These are phyloP conservation scores for Orientallactaga bullata DNA, from an alignment of 2,113 vertebrate genomes.

Conservation along the genomic window DNA sequence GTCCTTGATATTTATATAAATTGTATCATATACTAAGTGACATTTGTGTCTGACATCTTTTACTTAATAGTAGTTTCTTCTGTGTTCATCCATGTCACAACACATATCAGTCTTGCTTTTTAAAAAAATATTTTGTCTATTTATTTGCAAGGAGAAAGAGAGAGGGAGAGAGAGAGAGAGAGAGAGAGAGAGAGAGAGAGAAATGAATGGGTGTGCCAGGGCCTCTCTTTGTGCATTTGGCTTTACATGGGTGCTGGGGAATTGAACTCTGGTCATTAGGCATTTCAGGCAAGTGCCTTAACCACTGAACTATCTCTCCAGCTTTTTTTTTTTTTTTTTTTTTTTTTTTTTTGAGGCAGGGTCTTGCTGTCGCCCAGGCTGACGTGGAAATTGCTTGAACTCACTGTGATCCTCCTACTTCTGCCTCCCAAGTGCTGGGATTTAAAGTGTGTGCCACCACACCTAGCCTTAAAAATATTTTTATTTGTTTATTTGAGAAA, in stretches of 20 bases:
- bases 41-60: neutral
- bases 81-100: neutral
- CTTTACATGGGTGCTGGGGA: too few relatives aligned
- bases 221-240: too few relatives aligned
- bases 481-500: too few relatives aligned
- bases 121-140: too few relatives aligned
- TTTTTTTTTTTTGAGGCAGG: neutral
- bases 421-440: neutral
- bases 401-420: neutral
- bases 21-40: too few relatives aligned
- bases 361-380: neutral
- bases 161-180: too few relatives aligned
- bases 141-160: too few relatives aligned
- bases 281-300: too few relatives aligned
- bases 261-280: too few relatives aligned
- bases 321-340: neutral
- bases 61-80: neutral
- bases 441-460: neutral
- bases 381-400: neutral
- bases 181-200: too few relatives aligned
- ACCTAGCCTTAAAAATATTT: too few relatives aligned
- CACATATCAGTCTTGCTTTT: neutral
- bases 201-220: too few relatives aligned
- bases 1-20: neutral
- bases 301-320: neutral